Percentiles rank a stretch among this genome's conserved stretches.
These are phyloP conservation scores for Talpa occidentalis DNA, from an alignment of 2,113 vertebrate species.

Conservation along the genomic window DNA sequence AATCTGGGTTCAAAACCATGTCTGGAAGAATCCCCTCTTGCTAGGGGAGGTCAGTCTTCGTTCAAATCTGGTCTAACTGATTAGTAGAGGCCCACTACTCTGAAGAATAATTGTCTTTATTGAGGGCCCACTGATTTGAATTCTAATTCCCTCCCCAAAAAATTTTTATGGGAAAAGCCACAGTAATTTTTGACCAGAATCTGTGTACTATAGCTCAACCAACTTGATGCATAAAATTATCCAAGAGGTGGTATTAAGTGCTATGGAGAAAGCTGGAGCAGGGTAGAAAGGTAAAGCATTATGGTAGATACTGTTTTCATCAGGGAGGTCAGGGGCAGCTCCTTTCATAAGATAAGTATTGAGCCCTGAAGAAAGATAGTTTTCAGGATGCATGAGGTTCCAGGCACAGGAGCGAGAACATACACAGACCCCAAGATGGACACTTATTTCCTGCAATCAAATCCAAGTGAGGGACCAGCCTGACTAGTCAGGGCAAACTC, in stretches of 20 bases:
- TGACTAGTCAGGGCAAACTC: not conserved
- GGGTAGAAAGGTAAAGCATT: not conserved
- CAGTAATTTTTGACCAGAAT: not conserved
- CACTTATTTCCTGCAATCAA: not conserved
- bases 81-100: not conserved
- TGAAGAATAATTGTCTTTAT: not conserved
- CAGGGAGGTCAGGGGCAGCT: rapidly evolving
- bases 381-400: too few species aligned
- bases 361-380: not conserved
- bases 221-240: not conserved
- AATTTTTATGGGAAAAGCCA: not conserved
- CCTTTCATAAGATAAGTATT: not conserved
- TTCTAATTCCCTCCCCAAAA: not conserved
- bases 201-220: not conserved
- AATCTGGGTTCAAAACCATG: not conserved
- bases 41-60: not conserved
- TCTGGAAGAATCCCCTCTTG: not conserved
- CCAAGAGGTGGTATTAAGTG: not conserved
- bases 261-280: not conserved
- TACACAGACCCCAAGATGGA: not conserved
- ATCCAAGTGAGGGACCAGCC: not conserved
- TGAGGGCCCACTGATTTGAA: not conserved
- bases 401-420: not conserved
- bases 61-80: not conserved
- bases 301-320: not conserved